Evolutionary conservation across 2,888 invertebrate species (phyloP).

Genomic region (Himalopsyche japonica): DNA sequence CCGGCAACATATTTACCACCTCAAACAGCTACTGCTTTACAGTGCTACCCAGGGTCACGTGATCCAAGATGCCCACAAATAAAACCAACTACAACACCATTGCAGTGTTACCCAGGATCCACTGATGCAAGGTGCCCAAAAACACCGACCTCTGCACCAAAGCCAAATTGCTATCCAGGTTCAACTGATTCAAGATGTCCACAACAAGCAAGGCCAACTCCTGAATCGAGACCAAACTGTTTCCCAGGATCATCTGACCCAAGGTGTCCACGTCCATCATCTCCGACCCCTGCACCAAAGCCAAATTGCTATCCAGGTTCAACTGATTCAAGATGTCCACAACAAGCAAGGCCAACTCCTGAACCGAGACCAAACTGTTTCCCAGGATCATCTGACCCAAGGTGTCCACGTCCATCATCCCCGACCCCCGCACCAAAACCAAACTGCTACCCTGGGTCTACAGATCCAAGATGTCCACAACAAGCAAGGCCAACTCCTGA

Average conservation of each 20-base stretch:
- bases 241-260: constrained; percentile 48
- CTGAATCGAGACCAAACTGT: constrained; percentile 28
- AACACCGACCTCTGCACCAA: not conserved
- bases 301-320: constrained; percentile 46
- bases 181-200: constrained; percentile 50
- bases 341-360: constrained; percentile 42
- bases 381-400: constrained; percentile 45
- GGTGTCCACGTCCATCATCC: constrained; percentile 42
- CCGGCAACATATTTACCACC: too few species aligned
- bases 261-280: constrained; percentile 49
- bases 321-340: constrained; percentile 48
- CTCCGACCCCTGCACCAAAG: constrained; percentile 37
- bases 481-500: constrained; percentile 40
- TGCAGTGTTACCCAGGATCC: constrained; percentile 46
- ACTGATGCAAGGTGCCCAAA: constrained; percentile 44
- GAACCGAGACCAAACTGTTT: constrained; percentile 43
- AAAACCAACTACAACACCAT: constrained; percentile 44
- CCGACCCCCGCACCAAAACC: constrained; percentile 42
- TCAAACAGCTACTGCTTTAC: constrained; percentile 20
- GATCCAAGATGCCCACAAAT: constrained; percentile 47
- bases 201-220: constrained; percentile 44
- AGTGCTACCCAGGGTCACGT: constrained; percentile 43
- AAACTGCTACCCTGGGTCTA: constrained; percentile 49
- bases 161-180: constrained; percentile 44
- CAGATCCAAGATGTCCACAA: constrained; percentile 48